phyloP scores from a whole-genome alignment of 1,140 invertebrate species.

The Zaprionus ornatus region DNA sequence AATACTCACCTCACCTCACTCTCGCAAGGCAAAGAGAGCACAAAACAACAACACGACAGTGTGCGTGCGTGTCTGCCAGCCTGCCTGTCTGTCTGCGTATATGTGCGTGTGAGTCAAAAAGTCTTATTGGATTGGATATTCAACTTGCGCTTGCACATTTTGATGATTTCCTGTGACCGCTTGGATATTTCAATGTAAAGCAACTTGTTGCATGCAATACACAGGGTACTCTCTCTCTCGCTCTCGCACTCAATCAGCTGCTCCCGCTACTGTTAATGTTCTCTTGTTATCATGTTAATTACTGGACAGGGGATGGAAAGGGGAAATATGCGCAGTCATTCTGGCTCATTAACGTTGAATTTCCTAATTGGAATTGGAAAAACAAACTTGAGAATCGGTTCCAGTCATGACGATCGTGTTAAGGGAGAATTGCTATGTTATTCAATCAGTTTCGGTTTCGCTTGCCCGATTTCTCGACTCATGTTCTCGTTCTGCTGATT shows the following conservation, averaged over 20 bases:
- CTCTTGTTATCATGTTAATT: slow-evolving; percentile 35
- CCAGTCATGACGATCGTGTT: not conserved
- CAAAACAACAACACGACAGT: not conserved
- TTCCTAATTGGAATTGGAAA: slow-evolving; percentile 6
- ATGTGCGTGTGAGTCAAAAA: slow-evolving; percentile 27
- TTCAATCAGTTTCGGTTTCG: not conserved
- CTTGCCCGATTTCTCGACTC: not conserved
- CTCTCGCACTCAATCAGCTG: not conserved
- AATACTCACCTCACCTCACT: not conserved
- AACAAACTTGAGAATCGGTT: not conserved
- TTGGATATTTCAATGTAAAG: slow-evolving; percentile 74
- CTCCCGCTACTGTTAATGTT: slow-evolving; percentile 29
- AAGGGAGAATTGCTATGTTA: not conserved
- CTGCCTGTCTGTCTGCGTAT: not conserved
- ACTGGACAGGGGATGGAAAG: not conserved
- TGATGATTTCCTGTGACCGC: slow-evolving; percentile 77
- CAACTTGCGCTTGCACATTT: slow-evolving; percentile 66
- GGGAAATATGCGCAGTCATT: not conserved
- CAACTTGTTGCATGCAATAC: slow-evolving; percentile 74
- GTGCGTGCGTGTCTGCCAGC: slow-evolving; percentile 3
- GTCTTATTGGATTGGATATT: slow-evolving; percentile 46
- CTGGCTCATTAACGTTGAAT: not conserved
- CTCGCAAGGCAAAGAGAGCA: slow-evolving; percentile 30
- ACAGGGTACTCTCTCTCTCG: not conserved
- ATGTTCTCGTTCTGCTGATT: not conserved